Percentiles rank a stretch among this genome's conserved stretches.
Evolutionary conservation across 2,797 vertebrate genomes (phyloP).

Genomic region (Euthynnus affinis): DNA sequence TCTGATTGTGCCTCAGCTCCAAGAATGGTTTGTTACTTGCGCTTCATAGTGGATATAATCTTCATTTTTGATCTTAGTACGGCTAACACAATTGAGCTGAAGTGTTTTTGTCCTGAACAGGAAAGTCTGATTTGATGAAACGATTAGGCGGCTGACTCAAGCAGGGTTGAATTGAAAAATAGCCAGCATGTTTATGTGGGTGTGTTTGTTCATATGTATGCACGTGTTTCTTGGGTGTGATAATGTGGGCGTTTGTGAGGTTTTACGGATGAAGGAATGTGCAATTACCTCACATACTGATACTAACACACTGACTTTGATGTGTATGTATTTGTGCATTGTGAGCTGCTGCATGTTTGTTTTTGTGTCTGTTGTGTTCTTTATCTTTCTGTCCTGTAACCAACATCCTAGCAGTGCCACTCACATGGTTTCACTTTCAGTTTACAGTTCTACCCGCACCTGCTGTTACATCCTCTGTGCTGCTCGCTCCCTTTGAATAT

Average conservation of each 20-base stretch:
- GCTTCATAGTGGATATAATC: slow-evolving; percentile 16
- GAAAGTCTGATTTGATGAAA: slow-evolving; percentile 59
- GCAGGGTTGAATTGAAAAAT: slow-evolving; percentile 26
- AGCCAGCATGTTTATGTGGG: slow-evolving; percentile 21
- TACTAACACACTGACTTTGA: slow-evolving; percentile 1
- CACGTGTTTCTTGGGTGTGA: not conserved
- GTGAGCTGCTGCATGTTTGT: slow-evolving; percentile 3
- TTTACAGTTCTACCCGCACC: slow-evolving; percentile 8
- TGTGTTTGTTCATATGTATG: slow-evolving; percentile 13
- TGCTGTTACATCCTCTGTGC: slow-evolving; percentile 14
- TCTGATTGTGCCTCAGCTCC: slow-evolving; percentile 18
- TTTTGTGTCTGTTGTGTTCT: not conserved
- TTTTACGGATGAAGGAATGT: not conserved
- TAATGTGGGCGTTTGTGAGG: not conserved
- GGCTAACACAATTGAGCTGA: slow-evolving; percentile 54
- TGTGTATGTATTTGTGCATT: not conserved
- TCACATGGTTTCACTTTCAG: slow-evolving; percentile 38
- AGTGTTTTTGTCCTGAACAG: slow-evolving; percentile 68
- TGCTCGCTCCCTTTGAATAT: not conserved
- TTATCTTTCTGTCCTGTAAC: not conserved
- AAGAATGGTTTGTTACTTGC: slow-evolving; percentile 24
- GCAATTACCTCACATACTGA: not conserved
- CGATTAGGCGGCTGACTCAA: slow-evolving; percentile 52
- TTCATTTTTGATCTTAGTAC: slow-evolving; percentile 47
- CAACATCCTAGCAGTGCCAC: not conserved